Conservation (phyloP, 2,113 vertebrate genomes). For the Meleagris gallopavo region DNA sequence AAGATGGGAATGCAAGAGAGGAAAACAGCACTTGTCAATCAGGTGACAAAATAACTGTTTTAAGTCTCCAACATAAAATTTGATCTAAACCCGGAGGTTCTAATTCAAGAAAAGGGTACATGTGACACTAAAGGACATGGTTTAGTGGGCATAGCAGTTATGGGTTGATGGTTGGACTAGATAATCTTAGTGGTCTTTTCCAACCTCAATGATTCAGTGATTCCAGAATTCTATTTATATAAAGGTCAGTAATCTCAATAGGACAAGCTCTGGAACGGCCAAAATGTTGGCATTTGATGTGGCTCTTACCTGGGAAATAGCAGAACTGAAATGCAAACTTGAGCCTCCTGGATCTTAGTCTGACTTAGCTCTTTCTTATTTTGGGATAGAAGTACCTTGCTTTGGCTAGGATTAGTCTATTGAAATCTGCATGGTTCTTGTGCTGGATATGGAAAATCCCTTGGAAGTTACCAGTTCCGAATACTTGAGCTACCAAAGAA, state of each 20-base stretch:
- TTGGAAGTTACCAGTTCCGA: not conserved
- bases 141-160: no score
- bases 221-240: not conserved
- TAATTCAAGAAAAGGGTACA: no score
- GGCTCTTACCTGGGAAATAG: not conserved
- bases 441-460: not conserved
- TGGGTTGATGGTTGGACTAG: no score
- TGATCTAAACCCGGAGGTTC: not conserved
- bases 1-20: not conserved
- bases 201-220: no score
- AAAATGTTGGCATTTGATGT: not conserved
- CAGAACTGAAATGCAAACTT: not conserved
- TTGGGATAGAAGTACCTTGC: not conserved
- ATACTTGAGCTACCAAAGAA: fast-evolving
- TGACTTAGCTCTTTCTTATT: not conserved
- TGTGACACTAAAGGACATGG: no score
- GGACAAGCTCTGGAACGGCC: not conserved
- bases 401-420: not conserved
- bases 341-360: not conserved
- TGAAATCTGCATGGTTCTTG: not conserved
- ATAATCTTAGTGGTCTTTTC: no score
- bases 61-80: not conserved
- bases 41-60: not conserved
- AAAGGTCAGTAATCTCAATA: not conserved
- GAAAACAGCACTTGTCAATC: fast-evolving